Conservation (phyloP, 1,140 invertebrate genomes). For the Lepidurus couesii region DNA sequence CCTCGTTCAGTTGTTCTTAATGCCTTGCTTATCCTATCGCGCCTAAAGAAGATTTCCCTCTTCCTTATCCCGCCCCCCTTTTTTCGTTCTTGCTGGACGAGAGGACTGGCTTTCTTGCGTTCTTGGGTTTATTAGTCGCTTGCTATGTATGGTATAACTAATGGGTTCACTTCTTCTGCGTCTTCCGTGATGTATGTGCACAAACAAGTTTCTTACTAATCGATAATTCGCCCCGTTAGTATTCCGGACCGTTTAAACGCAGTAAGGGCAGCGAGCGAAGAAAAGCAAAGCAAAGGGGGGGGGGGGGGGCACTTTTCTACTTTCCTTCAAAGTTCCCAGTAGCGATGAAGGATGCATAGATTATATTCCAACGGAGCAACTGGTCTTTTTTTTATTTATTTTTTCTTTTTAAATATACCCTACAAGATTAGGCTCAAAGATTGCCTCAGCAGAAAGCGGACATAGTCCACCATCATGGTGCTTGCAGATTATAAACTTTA, state of each 20-base stretch:
- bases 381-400: no score
- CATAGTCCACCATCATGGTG: no score
- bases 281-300: neutral
- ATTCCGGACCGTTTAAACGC: neutral
- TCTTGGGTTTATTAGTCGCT: neutral
- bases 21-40: neutral
- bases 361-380: neutral
- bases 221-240: neutral
- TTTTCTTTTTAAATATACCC: no score
- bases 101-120: neutral
- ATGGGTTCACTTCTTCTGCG: neutral
- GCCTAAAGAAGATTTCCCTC: neutral
- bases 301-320: neutral
- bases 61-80: neutral
- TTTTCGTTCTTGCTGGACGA: neutral
- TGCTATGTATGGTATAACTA: neutral
- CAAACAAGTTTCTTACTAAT: neutral
- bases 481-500: no score
- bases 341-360: neutral
- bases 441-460: no score
- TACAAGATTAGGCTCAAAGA: no score
- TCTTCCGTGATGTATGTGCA: neutral
- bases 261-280: neutral
- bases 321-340: neutral
- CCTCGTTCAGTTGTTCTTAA: neutral